A percentile compares a stretch with the other conserved stretches of the same genome.
These are phyloP conservation scores for Pinctada fucata DNA, from an alignment of 2,888 invertebrate species.

Conservation along the genomic window DNA sequence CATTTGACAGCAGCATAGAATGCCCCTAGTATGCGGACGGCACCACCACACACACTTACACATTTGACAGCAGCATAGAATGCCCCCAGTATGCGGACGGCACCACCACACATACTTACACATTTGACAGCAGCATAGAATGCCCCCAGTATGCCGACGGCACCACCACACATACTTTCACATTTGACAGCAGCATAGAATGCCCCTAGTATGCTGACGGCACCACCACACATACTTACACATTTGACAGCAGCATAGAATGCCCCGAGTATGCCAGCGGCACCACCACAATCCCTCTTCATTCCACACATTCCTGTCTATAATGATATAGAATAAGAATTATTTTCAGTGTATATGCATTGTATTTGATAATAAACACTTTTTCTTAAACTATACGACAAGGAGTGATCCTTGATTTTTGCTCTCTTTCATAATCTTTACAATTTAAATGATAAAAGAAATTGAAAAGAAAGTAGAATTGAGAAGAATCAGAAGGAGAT, in stretches of 20 bases:
- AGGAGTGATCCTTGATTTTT: too few species aligned
- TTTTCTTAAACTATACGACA: too few species aligned
- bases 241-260: conserved; percentile 86
- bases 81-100: conserved; percentile 91
- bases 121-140: conserved; percentile 86
- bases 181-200: too few species aligned
- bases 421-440: too few species aligned
- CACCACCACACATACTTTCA: conserved; percentile 82
- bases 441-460: too few species aligned
- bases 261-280: conserved; percentile 91
- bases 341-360: not conserved
- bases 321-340: conserved; percentile 3
- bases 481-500: too few species aligned
- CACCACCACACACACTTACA: conserved; percentile 52
- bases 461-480: too few species aligned
- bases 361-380: too few species aligned
- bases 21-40: too few species aligned
- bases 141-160: conserved; percentile 91
- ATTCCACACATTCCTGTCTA: conserved; percentile 92
- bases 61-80: conserved; percentile 86
- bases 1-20: too few species aligned
- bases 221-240: conserved; percentile 52
- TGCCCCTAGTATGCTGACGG: too few species aligned
- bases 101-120: conserved; percentile 86
- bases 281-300: conserved; percentile 97